Evolutionary conservation across 2,888 invertebrate genomes (phyloP).

Genomic region (Aleiodes testaceus): DNA sequence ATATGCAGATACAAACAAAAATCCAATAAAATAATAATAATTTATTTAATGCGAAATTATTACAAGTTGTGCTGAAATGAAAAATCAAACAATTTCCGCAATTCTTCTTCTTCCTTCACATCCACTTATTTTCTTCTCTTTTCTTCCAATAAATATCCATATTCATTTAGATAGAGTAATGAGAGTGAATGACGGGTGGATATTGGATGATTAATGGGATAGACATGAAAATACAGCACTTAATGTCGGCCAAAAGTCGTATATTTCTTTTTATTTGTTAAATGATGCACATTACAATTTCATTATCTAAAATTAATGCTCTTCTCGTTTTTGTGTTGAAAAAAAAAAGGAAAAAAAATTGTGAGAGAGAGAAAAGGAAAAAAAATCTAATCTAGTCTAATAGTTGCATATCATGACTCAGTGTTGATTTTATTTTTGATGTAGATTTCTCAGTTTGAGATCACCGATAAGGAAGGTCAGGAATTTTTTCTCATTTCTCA

Average conservation of each 20-base stretch:
- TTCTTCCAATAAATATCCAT: not conserved
- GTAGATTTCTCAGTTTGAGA: conserved; percentile 23
- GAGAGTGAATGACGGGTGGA: conserved; percentile 48
- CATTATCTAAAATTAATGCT: conserved; percentile 20
- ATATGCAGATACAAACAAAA: conserved; percentile 9
- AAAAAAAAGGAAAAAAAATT: too few species aligned
- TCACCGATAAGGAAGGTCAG: conserved; percentile 30
- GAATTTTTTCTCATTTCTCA: conserved; percentile 10
- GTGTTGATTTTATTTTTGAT: conserved; percentile 18
- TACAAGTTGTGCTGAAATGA: conserved; percentile 1
- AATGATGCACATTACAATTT: conserved; percentile 25
- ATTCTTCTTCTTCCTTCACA: not conserved
- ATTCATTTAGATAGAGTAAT: conserved; percentile 43
- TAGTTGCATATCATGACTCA: conserved; percentile 13
- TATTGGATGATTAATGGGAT: conserved; percentile 55
- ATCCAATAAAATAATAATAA: conserved; percentile 11
- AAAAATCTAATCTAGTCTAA: conserved; percentile 13
- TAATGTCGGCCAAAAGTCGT: conserved; percentile 55
- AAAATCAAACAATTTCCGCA: not conserved
- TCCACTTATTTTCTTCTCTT: conserved; percentile 12
- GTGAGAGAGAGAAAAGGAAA: not conserved
- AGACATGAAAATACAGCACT: conserved; percentile 56
- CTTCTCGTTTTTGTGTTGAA: not conserved
- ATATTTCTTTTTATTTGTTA: conserved; percentile 49
- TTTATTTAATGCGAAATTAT: conserved; percentile 10